Percentiles rank a stretch among this genome's conserved stretches.
Conservation (phyloP, 2,113 vertebrate species). For the Heterocephalus glaber region DNA sequence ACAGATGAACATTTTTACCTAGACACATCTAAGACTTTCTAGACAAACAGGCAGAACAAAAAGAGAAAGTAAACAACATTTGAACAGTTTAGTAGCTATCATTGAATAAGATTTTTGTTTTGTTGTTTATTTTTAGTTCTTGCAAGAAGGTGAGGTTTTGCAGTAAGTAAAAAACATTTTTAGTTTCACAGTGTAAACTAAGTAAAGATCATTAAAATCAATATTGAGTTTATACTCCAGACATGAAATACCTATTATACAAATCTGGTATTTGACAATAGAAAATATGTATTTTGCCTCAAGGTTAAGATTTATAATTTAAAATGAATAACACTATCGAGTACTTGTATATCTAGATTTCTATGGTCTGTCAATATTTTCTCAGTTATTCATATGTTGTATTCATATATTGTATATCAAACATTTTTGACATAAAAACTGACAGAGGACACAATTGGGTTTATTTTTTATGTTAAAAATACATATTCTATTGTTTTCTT, state of each 20-base stretch:
- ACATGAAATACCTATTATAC: conserved; percentile 11
- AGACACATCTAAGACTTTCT: neutral
- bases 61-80: neutral
- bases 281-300: neutral
- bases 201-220: conserved; percentile 38
- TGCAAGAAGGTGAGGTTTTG: neutral
- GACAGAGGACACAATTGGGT: neutral
- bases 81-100: neutral
- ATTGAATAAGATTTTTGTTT: neutral
- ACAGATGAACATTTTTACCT: neutral
- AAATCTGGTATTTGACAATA: neutral
- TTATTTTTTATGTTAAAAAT: neutral
- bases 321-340: neutral
- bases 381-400: no score
- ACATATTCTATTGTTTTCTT: neutral
- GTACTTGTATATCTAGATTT: neutral
- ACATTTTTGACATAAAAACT: neutral
- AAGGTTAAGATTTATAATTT: neutral
- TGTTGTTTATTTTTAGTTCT: neutral
- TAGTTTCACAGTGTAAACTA: neutral
- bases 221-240: neutral
- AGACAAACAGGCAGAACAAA: neutral
- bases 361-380: neutral
- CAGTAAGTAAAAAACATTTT: neutral
- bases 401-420: neutral